phyloP scores from a whole-genome alignment of 2,113 vertebrate genomes.

The Pandion haliaetus region DNA sequence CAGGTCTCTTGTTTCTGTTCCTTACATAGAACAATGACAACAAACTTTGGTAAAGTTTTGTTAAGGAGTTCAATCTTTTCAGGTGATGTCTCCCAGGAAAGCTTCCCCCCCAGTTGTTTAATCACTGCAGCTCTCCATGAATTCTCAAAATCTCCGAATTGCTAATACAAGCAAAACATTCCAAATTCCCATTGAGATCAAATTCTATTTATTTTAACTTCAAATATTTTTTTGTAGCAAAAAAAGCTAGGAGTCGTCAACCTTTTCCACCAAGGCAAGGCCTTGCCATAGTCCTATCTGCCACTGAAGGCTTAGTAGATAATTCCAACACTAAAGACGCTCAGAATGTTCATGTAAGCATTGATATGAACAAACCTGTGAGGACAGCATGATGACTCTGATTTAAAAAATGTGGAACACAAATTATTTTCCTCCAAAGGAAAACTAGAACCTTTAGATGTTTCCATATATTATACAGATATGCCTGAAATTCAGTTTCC shows the following conservation, averaged over 20 bases:
- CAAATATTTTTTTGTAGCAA: not conserved
- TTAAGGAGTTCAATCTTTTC: not conserved
- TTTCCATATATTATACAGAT: not conserved
- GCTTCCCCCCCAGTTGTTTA: not conserved
- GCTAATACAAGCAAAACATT: not conserved
- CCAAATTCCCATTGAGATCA: not conserved
- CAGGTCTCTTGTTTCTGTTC: not conserved
- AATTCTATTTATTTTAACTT: not conserved
- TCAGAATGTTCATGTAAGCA: not conserved
- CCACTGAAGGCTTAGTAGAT: not conserved
- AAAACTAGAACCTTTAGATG: not conserved
- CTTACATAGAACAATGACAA: not conserved
- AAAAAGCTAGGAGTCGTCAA: not conserved
- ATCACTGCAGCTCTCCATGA: not conserved
- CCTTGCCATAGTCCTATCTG: not conserved
- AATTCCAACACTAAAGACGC: not conserved
- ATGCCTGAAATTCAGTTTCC: not conserved
- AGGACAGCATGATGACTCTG: not conserved
- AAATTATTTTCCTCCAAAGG: not conserved
- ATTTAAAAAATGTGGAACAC: not conserved
- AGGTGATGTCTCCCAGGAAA: not conserved
- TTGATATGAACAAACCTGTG: not conserved
- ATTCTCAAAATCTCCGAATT: not conserved
- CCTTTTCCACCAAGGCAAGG: not conserved
- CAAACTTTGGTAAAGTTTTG: not conserved